Conservation (phyloP, 30 jellyfish, hydroid and myxozoan species). For the Turritopsis dohrnii region DNA sequence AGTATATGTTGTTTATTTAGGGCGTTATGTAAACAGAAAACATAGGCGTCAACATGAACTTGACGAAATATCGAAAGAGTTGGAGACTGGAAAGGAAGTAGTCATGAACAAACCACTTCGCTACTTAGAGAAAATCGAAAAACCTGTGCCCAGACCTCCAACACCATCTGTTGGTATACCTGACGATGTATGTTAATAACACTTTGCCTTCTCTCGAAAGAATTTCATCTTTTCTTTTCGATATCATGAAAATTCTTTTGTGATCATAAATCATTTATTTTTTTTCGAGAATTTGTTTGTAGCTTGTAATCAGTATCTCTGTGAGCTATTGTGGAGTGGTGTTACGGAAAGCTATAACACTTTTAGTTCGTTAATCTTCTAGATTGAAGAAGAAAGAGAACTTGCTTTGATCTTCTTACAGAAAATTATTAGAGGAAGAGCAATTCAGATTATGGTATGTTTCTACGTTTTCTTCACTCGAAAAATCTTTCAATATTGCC, state of each 20-base stretch:
- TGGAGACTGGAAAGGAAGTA: constrained; percentile 61
- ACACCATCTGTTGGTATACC: constrained; percentile 86
- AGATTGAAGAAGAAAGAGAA: constrained; percentile 85
- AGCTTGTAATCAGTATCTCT: background rate
- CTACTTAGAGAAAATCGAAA: constrained; percentile 74
- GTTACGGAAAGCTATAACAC: background rate
- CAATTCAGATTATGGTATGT: constrained; percentile 85
- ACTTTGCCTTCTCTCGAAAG: background rate
- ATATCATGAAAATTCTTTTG: background rate
- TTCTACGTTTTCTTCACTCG: background rate
- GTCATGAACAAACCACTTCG: constrained; percentile 72
- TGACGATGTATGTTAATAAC: constrained; percentile 44
- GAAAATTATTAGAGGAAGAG: constrained; percentile 92
- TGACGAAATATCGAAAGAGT: constrained; percentile 69
- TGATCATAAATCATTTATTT: background rate
- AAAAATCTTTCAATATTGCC: too few relatives aligned
- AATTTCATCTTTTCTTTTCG: background rate
- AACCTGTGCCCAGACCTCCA: constrained; percentile 97
- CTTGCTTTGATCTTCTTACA: constrained; percentile 76
- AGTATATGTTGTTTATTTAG: background rate
- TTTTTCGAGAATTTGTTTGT: background rate
- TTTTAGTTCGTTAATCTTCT: background rate
- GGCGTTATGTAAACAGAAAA: constrained; percentile 70
- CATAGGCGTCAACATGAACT: constrained; percentile 78
- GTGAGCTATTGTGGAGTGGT: background rate